These are phyloP conservation scores for Druceiella hillmani DNA, from an alignment of 2,888 invertebrate species.

Conservation along the genomic window DNA sequence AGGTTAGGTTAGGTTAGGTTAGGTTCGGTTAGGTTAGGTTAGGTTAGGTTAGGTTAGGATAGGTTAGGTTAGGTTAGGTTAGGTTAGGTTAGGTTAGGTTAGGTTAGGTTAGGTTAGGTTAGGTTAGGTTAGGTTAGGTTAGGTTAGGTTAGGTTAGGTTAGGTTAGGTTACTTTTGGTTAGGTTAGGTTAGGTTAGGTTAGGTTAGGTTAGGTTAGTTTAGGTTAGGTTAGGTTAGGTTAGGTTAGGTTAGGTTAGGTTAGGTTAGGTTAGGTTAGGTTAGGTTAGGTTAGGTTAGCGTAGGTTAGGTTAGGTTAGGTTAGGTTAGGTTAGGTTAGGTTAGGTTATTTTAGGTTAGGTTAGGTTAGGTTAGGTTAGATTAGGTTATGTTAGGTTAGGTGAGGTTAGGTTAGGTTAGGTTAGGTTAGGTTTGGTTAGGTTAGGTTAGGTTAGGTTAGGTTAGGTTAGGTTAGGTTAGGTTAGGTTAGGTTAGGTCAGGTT, in stretches of 20 bases:
- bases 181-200: conserved; percentile 16
- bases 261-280: conserved; percentile 10
- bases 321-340: conserved; percentile 15
- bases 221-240: conserved; percentile 5
- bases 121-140: neutral
- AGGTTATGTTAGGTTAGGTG: conserved; percentile 11
- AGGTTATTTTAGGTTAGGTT: conserved; percentile 13
- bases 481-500: conserved; percentile 9
- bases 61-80: conserved; percentile 11
- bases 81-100: conserved; percentile 10
- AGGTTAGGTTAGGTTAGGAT: conserved; percentile 11
- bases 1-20: conserved; percentile 2
- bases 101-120: conserved; percentile 3
- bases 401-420: conserved; percentile 9
- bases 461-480: conserved; percentile 10
- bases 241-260: conserved; percentile 13
- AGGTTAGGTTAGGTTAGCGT: conserved; percentile 14
- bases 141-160: too few relatives aligned
- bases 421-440: conserved; percentile 16
- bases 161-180: conserved; percentile 15
- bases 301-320: conserved; percentile 16
- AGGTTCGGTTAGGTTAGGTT: conserved; percentile 7
- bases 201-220: conserved; percentile 6
- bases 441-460: conserved; percentile 11
- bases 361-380: conserved; percentile 14